phyloP scores from a whole-genome alignment of 1,140 invertebrate genomes.

The Oscheius sp. region DNA sequence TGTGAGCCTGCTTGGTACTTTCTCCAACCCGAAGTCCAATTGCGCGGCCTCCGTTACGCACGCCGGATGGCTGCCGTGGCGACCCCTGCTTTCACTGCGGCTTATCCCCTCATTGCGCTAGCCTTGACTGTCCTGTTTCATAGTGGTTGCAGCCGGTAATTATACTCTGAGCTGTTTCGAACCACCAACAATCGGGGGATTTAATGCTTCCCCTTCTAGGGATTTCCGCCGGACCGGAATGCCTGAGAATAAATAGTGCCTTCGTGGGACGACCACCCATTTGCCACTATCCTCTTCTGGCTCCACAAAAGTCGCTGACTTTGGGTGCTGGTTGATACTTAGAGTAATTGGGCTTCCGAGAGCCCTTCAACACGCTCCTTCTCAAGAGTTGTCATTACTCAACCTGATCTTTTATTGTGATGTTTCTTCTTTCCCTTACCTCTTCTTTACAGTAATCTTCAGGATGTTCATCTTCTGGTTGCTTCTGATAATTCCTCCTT shows the following conservation, averaged over 20 bases:
- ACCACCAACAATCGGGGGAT: constrained; percentile 1
- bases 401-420: constrained; percentile 10
- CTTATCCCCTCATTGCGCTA: constrained; percentile 3
- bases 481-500: neutral
- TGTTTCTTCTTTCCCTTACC: neutral
- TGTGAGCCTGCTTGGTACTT: too few relatives aligned
- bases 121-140: neutral
- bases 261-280: neutral
- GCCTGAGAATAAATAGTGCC: neutral
- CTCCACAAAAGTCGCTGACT: too few relatives aligned
- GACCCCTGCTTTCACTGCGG: neutral
- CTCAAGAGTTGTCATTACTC: neutral
- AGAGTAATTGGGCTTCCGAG: neutral
- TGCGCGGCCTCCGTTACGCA: too few relatives aligned
- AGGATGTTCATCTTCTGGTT: neutral
- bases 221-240: neutral
- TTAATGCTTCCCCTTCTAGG: neutral
- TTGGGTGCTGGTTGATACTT: too few relatives aligned
- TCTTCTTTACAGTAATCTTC: neutral
- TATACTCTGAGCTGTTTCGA: constrained; percentile 8
- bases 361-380: neutral
- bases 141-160: constrained; percentile 6
- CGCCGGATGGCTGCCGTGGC: neutral
- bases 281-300: neutral
- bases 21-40: too few relatives aligned